Evolutionary conservation across 2,888 invertebrate genomes (phyloP).

Genomic region (Hyppa rectilinea): DNA sequence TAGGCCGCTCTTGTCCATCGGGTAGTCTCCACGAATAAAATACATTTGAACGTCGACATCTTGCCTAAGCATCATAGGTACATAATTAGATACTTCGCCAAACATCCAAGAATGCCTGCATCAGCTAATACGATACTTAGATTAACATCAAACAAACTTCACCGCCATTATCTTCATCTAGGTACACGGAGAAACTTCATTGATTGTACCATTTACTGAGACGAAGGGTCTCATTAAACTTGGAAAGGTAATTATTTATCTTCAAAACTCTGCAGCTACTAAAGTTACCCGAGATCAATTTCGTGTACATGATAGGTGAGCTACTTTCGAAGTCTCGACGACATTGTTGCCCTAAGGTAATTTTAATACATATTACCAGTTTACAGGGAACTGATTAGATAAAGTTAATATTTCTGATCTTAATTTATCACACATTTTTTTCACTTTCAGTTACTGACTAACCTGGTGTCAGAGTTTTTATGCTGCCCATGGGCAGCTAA

Average conservation of each 20-base stretch:
- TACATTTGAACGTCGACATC: no score
- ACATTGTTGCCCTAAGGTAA: conserved; percentile 44
- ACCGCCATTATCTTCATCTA: conserved; percentile 41
- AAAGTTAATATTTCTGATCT: neutral
- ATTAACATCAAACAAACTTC: conserved; percentile 45
- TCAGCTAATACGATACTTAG: conserved; percentile 19
- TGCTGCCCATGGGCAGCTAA: no score
- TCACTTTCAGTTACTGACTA: no score
- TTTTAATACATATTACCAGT: conserved; percentile 20
- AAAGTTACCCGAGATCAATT: conserved; percentile 54
- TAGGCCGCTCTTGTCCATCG: neutral
- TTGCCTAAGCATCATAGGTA: no score
- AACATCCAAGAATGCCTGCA: conserved; percentile 25
- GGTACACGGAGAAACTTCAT: conserved; percentile 55
- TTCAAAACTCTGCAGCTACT: conserved; percentile 57
- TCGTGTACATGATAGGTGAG: conserved; percentile 60
- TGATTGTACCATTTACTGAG: conserved; percentile 62
- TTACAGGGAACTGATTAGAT: conserved; percentile 4
- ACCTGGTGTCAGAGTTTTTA: no score
- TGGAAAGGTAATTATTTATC: conserved; percentile 66
- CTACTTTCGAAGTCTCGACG: conserved; percentile 22
- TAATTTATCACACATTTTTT: no score
- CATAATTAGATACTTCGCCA: neutral
- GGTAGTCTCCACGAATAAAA: no score
- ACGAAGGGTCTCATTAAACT: conserved; percentile 64